Percentiles rank a stretch among this genome's conserved stretches.
Evolutionary conservation across 2,113 vertebrate genomes (phyloP).

Genomic region (Neolamprologus toae): DNA sequence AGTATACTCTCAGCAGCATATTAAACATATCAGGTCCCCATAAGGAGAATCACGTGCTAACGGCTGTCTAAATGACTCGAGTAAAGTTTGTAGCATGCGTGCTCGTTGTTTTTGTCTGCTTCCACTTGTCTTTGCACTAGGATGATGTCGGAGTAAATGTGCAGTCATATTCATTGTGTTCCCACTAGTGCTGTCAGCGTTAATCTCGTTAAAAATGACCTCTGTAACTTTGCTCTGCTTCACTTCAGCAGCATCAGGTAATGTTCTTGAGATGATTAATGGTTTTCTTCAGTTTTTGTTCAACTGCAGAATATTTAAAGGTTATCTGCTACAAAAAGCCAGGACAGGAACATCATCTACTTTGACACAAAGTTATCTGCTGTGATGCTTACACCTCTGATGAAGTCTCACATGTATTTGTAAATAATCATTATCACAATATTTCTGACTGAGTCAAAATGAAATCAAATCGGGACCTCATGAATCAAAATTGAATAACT

Average conservation of each 20-base stretch:
- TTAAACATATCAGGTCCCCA: too few relatives aligned
- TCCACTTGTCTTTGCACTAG: too few relatives aligned
- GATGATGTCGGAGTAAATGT: rapidly evolving
- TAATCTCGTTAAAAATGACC: background rate
- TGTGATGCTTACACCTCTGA: background rate
- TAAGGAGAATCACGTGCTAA: too few relatives aligned
- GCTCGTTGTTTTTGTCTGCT: too few relatives aligned
- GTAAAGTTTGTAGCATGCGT: too few relatives aligned
- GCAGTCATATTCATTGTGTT: rapidly evolving
- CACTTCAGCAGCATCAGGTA: background rate
- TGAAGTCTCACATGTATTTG: background rate
- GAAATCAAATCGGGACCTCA: background rate
- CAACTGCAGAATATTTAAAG: background rate
- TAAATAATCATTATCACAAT: background rate
- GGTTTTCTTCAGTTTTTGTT: background rate
- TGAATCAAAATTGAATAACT: background rate
- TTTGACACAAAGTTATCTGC: background rate
- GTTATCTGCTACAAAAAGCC: background rate
- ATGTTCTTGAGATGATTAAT: background rate
- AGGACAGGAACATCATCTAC: background rate
- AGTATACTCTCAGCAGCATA: too few relatives aligned
- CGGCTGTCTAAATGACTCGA: too few relatives aligned
- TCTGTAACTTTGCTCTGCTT: background rate
- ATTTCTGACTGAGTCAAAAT: background rate
- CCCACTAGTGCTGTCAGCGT: too few relatives aligned